Evolutionary conservation across 1,140 invertebrate species (phyloP).

Genomic region (Acromyrmex echinatior): DNA sequence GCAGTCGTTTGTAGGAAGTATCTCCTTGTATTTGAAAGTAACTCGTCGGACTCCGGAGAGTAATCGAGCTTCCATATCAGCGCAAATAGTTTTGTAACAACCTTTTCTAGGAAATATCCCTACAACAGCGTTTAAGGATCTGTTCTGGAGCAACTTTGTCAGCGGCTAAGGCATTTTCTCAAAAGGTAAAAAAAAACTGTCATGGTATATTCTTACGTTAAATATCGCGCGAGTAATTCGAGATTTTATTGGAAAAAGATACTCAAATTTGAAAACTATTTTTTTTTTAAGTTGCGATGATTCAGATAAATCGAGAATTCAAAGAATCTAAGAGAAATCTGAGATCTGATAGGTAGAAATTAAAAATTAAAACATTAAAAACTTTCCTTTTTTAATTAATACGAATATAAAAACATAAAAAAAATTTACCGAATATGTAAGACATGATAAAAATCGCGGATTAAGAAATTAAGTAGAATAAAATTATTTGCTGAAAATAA

Average conservation of each 20-base stretch:
- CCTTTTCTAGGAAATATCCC: slow-evolving; percentile 5
- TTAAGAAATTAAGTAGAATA: not conserved
- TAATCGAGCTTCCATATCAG: slow-evolving; percentile 51
- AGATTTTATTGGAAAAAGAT: not conserved
- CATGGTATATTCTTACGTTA: slow-evolving; percentile 8
- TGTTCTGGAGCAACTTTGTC: slow-evolving; percentile 30
- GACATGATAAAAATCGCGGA: not conserved
- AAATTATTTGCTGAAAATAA: not conserved
- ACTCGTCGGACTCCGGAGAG: slow-evolving; percentile 1
- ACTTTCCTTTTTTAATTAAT: not conserved
- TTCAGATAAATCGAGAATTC: not conserved
- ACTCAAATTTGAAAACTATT: not conserved
- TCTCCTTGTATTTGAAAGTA: slow-evolving; percentile 46
- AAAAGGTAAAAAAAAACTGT: not conserved
- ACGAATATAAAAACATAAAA: not conserved
- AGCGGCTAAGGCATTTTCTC: not conserved
- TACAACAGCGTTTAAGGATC: slow-evolving; percentile 28
- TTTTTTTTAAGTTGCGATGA: not conserved
- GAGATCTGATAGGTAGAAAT: not conserved
- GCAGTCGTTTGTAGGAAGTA: slow-evolving; percentile 26
- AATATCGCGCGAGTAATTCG: not conserved
- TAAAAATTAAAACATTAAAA: not conserved
- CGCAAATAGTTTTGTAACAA: slow-evolving; percentile 23
- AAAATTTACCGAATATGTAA: not conserved
- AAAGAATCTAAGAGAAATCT: not conserved